Percentiles rank a stretch among this genome's conserved stretches.
Evolutionary conservation across 1,140 invertebrate species (phyloP).

Genomic region (Drosophila punjabiensis): DNA sequence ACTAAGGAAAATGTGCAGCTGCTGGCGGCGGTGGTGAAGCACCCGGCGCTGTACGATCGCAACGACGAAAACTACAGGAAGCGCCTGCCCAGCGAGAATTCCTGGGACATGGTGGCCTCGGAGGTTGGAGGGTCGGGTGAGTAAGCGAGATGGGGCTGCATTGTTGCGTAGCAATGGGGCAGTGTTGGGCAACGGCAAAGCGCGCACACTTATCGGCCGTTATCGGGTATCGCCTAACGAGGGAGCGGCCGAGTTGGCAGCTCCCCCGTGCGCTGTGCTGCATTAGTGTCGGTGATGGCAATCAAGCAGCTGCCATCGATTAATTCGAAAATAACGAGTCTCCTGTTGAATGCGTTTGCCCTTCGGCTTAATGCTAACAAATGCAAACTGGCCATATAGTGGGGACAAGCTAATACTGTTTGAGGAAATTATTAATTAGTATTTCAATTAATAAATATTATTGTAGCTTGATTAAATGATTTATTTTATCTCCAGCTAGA

Average conservation of each 20-base stretch:
- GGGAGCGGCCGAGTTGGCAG: constrained; percentile 15
- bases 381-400: background rate
- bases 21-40: constrained; percentile 56
- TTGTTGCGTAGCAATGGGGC: constrained; percentile 1
- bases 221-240: constrained; percentile 8
- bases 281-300: constrained; percentile 4
- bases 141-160: constrained; percentile 22
- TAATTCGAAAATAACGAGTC: constrained; percentile 27
- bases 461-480: too few species aligned
- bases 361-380: background rate
- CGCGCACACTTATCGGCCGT: constrained; percentile 46
- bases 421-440: background rate
- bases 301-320: constrained; percentile 21
- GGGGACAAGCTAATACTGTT: background rate
- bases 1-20: constrained; percentile 38
- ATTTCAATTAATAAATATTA: too few species aligned
- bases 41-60: constrained; percentile 64
- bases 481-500: too few species aligned
- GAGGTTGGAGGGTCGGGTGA: constrained; percentile 67
- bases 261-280: background rate
- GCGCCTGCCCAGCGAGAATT: constrained; percentile 61
- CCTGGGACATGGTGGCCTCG: constrained; percentile 68
- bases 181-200: constrained; percentile 53
- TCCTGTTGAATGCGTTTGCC: background rate
- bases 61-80: constrained; percentile 60